Evolutionary conservation across 2,888 invertebrate species (phyloP).

Genomic region (Cephus pygmeus): DNA sequence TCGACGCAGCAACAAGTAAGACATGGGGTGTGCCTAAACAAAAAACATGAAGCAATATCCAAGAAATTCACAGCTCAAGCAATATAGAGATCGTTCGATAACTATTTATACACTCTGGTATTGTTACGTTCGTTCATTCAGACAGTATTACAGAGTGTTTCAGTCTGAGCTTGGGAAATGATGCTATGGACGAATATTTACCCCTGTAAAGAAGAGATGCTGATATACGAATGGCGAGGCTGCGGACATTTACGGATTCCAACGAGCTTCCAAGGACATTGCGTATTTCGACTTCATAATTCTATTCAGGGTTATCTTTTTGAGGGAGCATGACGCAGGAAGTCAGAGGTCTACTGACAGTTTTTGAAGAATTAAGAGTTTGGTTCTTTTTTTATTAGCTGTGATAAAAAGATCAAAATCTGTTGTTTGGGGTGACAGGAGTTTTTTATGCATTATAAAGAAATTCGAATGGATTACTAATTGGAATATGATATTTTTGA

Average conservation of each 20-base stretch:
- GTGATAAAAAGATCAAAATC: background rate
- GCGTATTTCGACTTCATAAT: background rate
- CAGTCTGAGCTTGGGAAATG: background rate
- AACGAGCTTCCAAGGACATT: background rate
- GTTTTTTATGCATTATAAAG: background rate
- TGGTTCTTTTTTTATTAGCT: background rate
- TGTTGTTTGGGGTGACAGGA: background rate
- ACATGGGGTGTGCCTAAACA: constrained; percentile 39
- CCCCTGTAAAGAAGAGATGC: background rate
- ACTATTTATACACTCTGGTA: background rate
- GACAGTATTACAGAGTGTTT: background rate
- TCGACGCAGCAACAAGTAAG: constrained; percentile 61
- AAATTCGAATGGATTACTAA: background rate
- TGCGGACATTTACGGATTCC: background rate
- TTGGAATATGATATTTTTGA: background rate
- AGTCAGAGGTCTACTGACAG: no score
- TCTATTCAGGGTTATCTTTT: background rate
- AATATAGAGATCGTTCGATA: background rate
- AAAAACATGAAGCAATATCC: background rate
- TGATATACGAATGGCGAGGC: background rate
- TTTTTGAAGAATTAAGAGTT: background rate
- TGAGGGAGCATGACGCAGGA: background rate
- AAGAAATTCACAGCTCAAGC: background rate
- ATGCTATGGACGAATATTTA: background rate
- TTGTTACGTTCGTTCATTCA: background rate